Conservation (phyloP, 2,888 invertebrate genomes). For the Ichneumoninae sp. region DNA sequence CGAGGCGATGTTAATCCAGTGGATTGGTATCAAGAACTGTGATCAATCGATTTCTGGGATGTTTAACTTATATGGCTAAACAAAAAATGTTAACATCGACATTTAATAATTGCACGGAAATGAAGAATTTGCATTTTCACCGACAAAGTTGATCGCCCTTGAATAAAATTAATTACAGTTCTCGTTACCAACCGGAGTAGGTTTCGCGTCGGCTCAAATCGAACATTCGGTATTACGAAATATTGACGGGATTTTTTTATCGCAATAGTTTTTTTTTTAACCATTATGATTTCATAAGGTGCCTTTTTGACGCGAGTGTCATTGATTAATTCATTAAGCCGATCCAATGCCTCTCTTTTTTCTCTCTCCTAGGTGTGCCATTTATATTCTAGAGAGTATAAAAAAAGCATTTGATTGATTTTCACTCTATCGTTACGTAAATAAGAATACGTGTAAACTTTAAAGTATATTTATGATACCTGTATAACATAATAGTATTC, state of each 20-base stretch:
- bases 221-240: conserved; percentile 3
- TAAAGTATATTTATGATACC: conserved; percentile 73
- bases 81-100: no score
- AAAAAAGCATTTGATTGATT: conserved; percentile 72
- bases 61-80: no score
- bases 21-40: no score
- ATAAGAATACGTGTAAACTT: conserved; percentile 74
- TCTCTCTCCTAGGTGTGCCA: conserved; percentile 75
- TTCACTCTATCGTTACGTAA: conserved; percentile 74
- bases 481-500: conserved; percentile 80
- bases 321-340: conserved; percentile 50
- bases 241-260: not conserved
- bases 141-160: not conserved
- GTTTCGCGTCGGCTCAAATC: no score
- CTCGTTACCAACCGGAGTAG: no score
- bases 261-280: conserved; percentile 32
- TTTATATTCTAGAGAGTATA: conserved; percentile 70
- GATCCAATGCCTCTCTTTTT: conserved; percentile 45
- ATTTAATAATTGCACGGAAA: no score
- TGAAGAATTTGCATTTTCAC: not conserved
- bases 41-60: no score
- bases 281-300: conserved; percentile 63
- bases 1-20: no score
- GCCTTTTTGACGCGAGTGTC: conserved; percentile 57
- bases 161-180: no score